Base-by-base conservation (phyloP, 2,888 invertebrate species). In the Sarcophaga variegata region DNA sequence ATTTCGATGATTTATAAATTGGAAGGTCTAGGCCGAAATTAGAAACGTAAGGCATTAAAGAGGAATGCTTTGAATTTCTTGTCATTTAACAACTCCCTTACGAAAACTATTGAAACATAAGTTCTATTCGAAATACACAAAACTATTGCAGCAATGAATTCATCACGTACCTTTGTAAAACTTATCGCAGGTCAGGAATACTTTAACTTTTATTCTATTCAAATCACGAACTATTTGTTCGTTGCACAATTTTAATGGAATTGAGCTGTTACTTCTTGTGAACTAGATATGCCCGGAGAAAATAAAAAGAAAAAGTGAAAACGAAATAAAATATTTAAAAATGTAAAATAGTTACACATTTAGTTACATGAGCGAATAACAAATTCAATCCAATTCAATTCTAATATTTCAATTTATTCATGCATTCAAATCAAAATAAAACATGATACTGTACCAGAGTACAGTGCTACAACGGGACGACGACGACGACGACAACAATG, bases 401-500 rank as follows among this genome's bases (percentile, higher is more conserved):
- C 64, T 71, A 64, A 77, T 82, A 77, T 82, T 77, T 82, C 77
- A 82, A 77, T 77, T 71, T 77, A 71, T 82, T 59, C 71, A 59
- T 70, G 76, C 64, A 82, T 71, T 77, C 64, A 66, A 82, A 77
- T 82, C 64, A 77, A 76, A 54, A 66, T 82, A 77, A 20, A 20
- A 77, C 76, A 71, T 66, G 63, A 66, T 45, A 82, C 45, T 59
- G 20, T 4, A 20, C 8, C 2, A 8, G 10, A 8, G 10, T 10
- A 37, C 10, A 37, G 37, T 37, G 37, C 10, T 2, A 10, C 37
- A 10, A 2, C 8, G 8, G 37, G 37, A 37, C 8, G 37, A 37
- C 27, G 27, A 37, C 10, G 37, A 37, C 2, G 8, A 37, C 37
- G 2, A 37, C 8, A 20, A 62, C 14, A 14, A 17, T 14, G 54